Evolutionary conservation across 1,140 invertebrate genomes (phyloP), one percentile per base, ranked within the genome.

Genomic region (Drosophila yakuba): DNA sequence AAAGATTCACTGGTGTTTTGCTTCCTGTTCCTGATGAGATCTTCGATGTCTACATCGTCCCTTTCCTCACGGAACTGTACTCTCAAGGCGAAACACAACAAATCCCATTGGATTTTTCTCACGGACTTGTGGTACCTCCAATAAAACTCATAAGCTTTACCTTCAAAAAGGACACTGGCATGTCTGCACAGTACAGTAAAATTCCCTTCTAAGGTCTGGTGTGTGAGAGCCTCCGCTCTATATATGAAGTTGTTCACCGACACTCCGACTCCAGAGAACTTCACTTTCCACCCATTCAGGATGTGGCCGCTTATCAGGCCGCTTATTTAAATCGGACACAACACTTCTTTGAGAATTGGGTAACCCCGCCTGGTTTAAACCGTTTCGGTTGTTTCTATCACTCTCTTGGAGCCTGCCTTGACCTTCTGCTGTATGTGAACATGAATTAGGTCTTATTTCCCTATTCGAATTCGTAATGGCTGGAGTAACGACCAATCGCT

Each of bases 51-150:
- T 36, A 36, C 50, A 52, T 36, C 50, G 32, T 36, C 28, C 12
- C 35, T 39, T 55, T 55, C 52, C 8, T 55, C 52, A 3, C 35
- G 35, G 6, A 55, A 55, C 35, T 35, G n/a, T 15, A 8, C n/a
- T 15, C 48, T 14, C 8, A 50, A 32, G 8, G 50, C 50, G 10
- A 32, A 32, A 52, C 50, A 52, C n/a, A 52, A 36, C 25, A 15
- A 7, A 52, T 48, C 45, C 45, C 45, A 48, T n/a, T 47, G 44
- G 12, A 25, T 15, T 12, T 20, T 41, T 6, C 44, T 20, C 20
- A 52, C 28, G 4, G 50, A 36, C 28, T 36, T 52, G 50, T 36
- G 28, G 3, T 52, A 52, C 1, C 32, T 10, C 50, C 50, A 52
- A 17, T 52, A 36, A 8, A 52, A 52, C 28, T 36, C 35, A 36